phyloP scores from a whole-genome alignment of 2,797 vertebrate genomes.

The Schizothorax lantsangensis region DNA sequence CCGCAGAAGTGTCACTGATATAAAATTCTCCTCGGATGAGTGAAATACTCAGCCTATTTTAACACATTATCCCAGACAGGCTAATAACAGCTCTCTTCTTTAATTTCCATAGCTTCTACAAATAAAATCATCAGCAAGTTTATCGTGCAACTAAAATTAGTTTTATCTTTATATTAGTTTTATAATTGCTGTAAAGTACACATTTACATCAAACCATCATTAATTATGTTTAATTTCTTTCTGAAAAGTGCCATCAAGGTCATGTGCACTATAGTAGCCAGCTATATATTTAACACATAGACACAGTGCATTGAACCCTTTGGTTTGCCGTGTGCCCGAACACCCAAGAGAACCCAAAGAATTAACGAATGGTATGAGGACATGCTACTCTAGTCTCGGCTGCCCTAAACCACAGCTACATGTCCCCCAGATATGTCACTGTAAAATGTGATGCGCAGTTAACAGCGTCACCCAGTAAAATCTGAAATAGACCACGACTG shows the following conservation, averaged over 20 bases:
- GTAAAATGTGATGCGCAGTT: slow-evolving; percentile 53
- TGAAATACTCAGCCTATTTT: slow-evolving; percentile 29
- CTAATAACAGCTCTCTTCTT: slow-evolving; percentile 5
- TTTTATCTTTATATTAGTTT: neutral
- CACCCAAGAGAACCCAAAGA: slow-evolving; percentile 9
- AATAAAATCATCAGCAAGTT: neutral
- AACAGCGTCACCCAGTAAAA: slow-evolving; percentile 48
- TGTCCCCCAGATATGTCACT: slow-evolving; percentile 49
- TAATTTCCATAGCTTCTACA: neutral
- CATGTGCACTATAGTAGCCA: neutral
- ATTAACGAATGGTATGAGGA: slow-evolving; percentile 48
- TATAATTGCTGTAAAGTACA: neutral
- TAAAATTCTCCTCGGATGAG: neutral
- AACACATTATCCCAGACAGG: slow-evolving; percentile 31
- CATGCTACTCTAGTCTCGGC: slow-evolving; percentile 53
- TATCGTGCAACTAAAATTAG: neutral
- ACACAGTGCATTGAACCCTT: neutral
- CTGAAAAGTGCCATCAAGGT: neutral
- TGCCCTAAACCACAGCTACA: slow-evolving; percentile 57
- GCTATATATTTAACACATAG: slow-evolving; percentile 1
- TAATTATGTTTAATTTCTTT: neutral
- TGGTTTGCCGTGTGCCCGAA: neutral
- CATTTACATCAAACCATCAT: neutral
- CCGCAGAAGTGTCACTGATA: slow-evolving; percentile 25
- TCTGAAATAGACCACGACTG: slow-evolving; percentile 57